phyloP scores from a whole-genome alignment of 2,113 vertebrate species.

The Lontra canadensis region DNA sequence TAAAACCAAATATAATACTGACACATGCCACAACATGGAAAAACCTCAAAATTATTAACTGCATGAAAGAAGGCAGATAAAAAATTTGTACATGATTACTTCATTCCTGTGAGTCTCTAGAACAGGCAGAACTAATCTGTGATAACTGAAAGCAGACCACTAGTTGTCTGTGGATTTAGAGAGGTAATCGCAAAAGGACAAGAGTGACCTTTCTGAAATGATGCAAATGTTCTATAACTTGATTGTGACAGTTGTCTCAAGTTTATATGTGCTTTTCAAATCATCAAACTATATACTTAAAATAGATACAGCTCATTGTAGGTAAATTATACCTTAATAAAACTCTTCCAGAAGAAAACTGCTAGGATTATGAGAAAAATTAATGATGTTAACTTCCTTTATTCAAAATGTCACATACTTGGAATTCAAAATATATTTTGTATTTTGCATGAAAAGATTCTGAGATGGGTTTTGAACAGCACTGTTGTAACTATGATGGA shows the following conservation, averaged over 20 bases:
- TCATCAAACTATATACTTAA: not conserved
- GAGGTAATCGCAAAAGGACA: not conserved
- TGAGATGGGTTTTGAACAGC: not conserved
- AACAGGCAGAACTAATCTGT: not conserved
- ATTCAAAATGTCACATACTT: not conserved
- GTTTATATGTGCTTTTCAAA: not conserved
- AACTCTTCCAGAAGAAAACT: slow-evolving; percentile 2
- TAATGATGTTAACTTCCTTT: not conserved
- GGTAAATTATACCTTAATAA: not conserved
- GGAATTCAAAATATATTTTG: not conserved
- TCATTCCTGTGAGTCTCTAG: not conserved
- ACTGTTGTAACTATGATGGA: not conserved
- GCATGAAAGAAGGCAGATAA: not conserved
- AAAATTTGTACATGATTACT: not conserved
- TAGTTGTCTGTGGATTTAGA: not conserved
- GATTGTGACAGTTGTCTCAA: not conserved
- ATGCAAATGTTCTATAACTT: not conserved
- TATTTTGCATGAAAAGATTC: not conserved
- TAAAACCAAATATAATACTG: not conserved
- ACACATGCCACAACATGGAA: not conserved
- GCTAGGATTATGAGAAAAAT: not conserved
- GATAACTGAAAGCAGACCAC: not conserved
- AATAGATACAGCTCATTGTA: not conserved
- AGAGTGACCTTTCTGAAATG: not conserved
- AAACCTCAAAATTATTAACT: not conserved